phyloP scores from a whole-genome alignment of 2,888 invertebrate species.

The Digitonthophagus gazella region DNA sequence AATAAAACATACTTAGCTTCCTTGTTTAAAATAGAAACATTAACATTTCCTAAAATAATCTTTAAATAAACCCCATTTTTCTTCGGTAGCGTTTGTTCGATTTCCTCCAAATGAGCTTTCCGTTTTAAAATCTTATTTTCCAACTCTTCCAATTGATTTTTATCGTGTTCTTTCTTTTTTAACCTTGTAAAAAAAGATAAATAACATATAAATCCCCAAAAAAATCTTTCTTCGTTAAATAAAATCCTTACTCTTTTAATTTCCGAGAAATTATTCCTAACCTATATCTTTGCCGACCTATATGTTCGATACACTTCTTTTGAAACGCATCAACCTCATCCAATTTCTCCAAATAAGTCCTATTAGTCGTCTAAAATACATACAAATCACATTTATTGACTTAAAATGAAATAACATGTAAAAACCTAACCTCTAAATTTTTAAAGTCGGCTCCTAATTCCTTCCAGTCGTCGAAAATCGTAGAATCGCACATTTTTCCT shows the following conservation, averaged over 20 bases:
- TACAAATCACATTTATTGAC: conserved; percentile 1
- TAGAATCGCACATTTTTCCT: conserved; percentile 41
- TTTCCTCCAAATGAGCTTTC: conserved; percentile 83
- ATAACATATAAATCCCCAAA: background rate
- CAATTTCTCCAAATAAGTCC: conserved; percentile 79
- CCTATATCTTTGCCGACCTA: conserved; percentile 89
- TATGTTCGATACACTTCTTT: conserved; percentile 81
- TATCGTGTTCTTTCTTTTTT: conserved; percentile 50
- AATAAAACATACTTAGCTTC: conserved; percentile 88
- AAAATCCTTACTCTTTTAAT: conserved; percentile 81
- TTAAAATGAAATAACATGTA: background rate
- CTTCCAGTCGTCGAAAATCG: conserved; percentile 64
- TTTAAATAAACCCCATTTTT: conserved; percentile 87
- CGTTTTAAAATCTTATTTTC: conserved; percentile 79
- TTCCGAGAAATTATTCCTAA: conserved; percentile 77
- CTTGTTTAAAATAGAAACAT: conserved; percentile 95
- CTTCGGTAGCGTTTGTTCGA: conserved; percentile 91
- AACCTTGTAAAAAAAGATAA: conserved; percentile 35
- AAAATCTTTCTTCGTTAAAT: conserved; percentile 27
- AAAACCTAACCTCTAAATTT: conserved; percentile 69
- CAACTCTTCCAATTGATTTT: conserved; percentile 61
- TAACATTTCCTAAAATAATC: conserved; percentile 96
- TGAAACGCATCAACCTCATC: conserved; percentile 83
- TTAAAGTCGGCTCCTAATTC: conserved; percentile 77
- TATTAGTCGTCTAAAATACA: conserved; percentile 65